phyloP scores from a whole-genome alignment of 1,140 invertebrate species.

The Pseudomyrmex cubaensis region DNA sequence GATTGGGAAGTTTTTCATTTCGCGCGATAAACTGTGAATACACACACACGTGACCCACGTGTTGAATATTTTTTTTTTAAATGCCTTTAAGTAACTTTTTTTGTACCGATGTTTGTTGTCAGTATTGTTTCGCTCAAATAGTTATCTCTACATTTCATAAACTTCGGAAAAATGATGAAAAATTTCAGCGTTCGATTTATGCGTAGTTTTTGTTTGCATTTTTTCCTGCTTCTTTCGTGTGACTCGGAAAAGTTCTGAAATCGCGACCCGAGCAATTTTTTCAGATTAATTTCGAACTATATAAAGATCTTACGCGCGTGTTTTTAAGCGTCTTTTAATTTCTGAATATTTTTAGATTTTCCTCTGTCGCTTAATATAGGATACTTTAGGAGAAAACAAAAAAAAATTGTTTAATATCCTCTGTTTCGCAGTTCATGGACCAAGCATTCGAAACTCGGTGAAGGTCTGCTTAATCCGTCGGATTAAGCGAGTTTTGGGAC shows the following conservation, averaged over 20 bases:
- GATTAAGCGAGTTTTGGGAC: background rate
- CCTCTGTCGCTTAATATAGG: background rate
- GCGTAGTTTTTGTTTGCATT: too few species aligned
- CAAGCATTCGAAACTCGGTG: background rate
- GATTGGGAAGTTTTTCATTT: background rate
- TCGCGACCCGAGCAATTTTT: background rate
- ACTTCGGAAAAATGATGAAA: too few species aligned
- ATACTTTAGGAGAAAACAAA: too few species aligned
- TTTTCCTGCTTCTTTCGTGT: background rate
- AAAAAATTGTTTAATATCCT: background rate
- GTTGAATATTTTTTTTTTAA: background rate
- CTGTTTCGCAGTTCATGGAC: background rate
- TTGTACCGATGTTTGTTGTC: background rate
- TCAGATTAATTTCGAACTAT: conserved; percentile 1
- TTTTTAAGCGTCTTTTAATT: background rate
- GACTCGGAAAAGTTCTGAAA: background rate
- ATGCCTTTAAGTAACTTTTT: background rate
- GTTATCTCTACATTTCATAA: too few species aligned
- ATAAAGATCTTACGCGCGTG: background rate
- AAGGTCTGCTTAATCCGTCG: conserved; percentile 34
- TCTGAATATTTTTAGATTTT: background rate
- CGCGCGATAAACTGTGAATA: background rate
- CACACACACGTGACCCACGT: background rate
- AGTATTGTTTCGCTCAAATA: too few species aligned
- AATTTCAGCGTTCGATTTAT: too few species aligned